Base-by-base conservation (phyloP, 2,113 vertebrate species). In the Catagonus wagneri region DNA sequence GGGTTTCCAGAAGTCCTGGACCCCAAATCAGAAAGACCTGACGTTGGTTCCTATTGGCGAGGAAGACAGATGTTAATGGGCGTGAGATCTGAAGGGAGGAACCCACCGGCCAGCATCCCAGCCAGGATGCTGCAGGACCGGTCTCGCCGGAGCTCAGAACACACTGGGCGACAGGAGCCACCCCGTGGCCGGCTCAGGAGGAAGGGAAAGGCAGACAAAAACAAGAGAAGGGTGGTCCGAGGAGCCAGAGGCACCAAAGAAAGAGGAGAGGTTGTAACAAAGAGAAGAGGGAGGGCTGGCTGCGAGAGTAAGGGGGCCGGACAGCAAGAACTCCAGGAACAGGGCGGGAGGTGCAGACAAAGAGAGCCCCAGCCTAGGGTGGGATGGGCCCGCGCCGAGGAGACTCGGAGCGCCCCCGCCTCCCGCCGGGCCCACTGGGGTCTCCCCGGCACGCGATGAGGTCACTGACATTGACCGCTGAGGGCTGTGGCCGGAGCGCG, bases 1-100 rank as follows among this genome's bases (percentile, higher is more conserved):
- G 97, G 96, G 94, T 87, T 88, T 97, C 96, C 95, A 92, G 86
- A 97, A 98, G 97, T 97, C 97, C 87, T 98, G 96, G 97, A 87
- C 95, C 97, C 93, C 95, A 93, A 95, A 89, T 96, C 92, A 93
- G 92, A 94, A 97, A 83, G 94, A 61, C 7, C 86, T 94, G 95
- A 74, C 78, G 87, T 88, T 56, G 93, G 89, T 94, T 97, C 89
- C 96, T 96, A 54, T 86, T 61, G 90, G 81, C 90, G 92, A 97
- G 96, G 97, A 97, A 96, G 97, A 97, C 79, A 72, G 97, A 83
- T 89, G 94, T 96, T 97, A 65, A 98, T 95, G 94, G 86, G 94
- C 97, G 87, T 93, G 97, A 95, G 93, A 95, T 93, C 52, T 32
- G 34, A 94, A 93, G 91, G 74, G 93, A 95, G 96, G 96, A 95